Percentiles rank a stretch among this genome's conserved stretches.
These are phyloP conservation scores for Eulemur rufifrons DNA, from an alignment of 2,113 vertebrate genomes.

Conservation along the genomic window DNA sequence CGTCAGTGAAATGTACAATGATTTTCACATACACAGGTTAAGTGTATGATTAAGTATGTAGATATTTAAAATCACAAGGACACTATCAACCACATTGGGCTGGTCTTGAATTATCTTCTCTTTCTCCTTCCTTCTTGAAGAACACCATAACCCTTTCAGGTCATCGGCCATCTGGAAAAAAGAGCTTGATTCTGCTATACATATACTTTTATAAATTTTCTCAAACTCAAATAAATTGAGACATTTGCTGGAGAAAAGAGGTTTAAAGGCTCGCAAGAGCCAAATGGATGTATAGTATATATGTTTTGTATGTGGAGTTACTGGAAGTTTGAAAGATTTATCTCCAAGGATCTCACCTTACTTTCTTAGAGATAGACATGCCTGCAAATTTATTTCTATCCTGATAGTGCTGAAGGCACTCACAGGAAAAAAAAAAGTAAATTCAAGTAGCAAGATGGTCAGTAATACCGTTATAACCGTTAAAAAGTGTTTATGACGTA, in stretches of 20 bases:
- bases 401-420: neutral
- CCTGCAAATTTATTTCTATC: neutral
- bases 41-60: neutral
- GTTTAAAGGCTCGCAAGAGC: neutral
- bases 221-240: neutral
- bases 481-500: neutral
- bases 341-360: neutral
- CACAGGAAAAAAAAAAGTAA: neutral
- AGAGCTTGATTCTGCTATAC: neutral
- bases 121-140: neutral
- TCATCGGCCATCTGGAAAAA: neutral
- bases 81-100: neutral
- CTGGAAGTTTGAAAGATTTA: neutral
- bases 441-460: neutral
- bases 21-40: neutral
- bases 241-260: neutral
- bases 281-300: neutral
- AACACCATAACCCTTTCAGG: neutral
- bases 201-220: neutral
- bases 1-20: neutral
- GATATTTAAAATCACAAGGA: neutral
- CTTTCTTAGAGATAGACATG: neutral
- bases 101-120: neutral
- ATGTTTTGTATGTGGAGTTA: neutral
- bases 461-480: neutral